These are phyloP conservation scores for Heliornis fulica DNA, from an alignment of 2,113 vertebrate species.

Conservation along the genomic window DNA sequence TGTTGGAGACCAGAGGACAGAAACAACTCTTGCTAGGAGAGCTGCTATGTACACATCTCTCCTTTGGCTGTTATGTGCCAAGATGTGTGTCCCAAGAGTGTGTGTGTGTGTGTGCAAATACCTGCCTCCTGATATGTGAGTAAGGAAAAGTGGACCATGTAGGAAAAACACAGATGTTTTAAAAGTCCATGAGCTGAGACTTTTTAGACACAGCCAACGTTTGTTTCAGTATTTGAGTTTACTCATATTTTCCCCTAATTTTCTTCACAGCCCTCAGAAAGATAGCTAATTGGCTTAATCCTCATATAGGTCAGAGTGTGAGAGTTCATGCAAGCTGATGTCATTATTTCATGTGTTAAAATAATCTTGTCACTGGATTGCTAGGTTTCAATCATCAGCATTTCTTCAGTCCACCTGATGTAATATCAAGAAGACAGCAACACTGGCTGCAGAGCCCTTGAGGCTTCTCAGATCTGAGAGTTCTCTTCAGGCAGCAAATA, in stretches of 20 bases:
- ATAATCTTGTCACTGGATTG: not conserved
- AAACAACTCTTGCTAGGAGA: not conserved
- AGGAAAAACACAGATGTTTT: not conserved
- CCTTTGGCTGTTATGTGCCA: not conserved
- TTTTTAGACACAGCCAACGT: not conserved
- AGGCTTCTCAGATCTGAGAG: not conserved
- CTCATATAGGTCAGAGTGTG: not conserved
- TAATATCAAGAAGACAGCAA: not conserved
- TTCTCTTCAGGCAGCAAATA: not conserved
- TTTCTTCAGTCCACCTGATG: not conserved
- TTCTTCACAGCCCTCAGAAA: not conserved
- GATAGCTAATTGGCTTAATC: not conserved
- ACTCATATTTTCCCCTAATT: not conserved
- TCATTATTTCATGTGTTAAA: not conserved
- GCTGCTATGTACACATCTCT: not conserved
- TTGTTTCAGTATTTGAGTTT: not conserved
- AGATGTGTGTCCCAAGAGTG: not conserved
- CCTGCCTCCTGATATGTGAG: not conserved
- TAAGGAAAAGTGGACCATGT: not conserved
- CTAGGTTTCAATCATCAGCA: not conserved
- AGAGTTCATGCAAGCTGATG: not conserved
- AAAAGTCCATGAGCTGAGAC: not conserved
- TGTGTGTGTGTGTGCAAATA: not conserved
- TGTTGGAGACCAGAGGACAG: not conserved
- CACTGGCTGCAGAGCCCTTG: not conserved